These are phyloP conservation scores for Sphenodon punctatus DNA, from an alignment of 2,797 vertebrate species.

Conservation along the genomic window DNA sequence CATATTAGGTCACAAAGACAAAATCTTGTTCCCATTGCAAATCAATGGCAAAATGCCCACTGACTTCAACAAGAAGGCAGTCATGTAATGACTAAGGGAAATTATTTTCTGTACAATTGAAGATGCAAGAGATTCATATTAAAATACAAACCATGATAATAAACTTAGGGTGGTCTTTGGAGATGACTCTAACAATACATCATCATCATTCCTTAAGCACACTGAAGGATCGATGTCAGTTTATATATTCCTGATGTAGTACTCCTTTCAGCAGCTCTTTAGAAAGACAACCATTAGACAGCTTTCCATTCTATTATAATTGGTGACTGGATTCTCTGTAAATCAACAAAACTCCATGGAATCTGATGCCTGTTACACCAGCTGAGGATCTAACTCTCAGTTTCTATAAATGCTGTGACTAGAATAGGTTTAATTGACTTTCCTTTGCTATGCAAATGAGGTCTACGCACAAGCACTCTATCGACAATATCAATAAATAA, in stretches of 20 bases:
- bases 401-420: neutral
- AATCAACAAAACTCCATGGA: conserved; percentile 2
- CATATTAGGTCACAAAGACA: neutral
- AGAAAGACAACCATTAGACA: neutral
- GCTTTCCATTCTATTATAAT: neutral
- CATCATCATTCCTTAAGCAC: neutral
- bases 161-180: neutral
- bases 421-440: neutral
- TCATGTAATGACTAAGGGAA: neutral
- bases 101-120: neutral
- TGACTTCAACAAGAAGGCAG: neutral
- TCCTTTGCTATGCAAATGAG: conserved; percentile 21
- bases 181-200: neutral
- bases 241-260: neutral
- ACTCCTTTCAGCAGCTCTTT: neutral
- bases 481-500: conserved; percentile 20
- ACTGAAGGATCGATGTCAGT: neutral
- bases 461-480: neutral
- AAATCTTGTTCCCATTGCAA: neutral
- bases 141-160: neutral
- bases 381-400: neutral
- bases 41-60: neutral
- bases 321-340: neutral
- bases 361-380: fast-evolving
- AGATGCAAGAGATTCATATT: neutral